These are phyloP conservation scores for Anoplius nigerrimus DNA, from an alignment of 2,888 invertebrate species.

Conservation along the genomic window DNA sequence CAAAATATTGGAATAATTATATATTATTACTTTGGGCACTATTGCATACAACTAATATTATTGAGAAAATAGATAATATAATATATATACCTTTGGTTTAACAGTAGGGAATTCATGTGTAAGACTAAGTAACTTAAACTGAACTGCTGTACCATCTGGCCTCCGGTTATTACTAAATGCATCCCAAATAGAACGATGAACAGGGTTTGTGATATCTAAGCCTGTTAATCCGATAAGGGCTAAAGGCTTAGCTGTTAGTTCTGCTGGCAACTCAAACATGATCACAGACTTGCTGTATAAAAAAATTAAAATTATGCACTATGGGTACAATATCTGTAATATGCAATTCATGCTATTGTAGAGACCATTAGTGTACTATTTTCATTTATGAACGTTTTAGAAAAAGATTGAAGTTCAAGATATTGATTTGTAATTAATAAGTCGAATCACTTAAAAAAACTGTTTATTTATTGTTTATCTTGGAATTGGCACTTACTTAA, in stretches of 20 bases:
- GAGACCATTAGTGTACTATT: too few relatives aligned
- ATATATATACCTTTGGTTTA: constrained; percentile 80
- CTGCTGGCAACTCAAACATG: constrained; percentile 84
- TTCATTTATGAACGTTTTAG: too few relatives aligned
- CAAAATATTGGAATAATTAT: constrained; percentile 35
- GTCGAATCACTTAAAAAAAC: too few relatives aligned
- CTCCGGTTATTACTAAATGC: constrained; percentile 90
- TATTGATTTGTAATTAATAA: too few relatives aligned
- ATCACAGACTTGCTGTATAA: not conserved
- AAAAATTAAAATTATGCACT: too few relatives aligned
- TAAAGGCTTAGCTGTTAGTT: constrained; percentile 89
- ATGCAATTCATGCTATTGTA: too few relatives aligned
- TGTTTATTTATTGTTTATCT: too few relatives aligned
- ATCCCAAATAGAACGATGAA: constrained; percentile 96
- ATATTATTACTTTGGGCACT: not conserved
- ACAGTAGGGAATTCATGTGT: constrained; percentile 92
- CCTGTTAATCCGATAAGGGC: constrained; percentile 93
- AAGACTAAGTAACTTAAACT: constrained; percentile 87
- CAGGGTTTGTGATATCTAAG: constrained; percentile 89
- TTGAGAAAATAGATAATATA: constrained; percentile 20
- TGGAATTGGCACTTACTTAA: too few relatives aligned
- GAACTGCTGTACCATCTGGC: constrained; percentile 87
- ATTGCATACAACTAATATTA: not conserved
- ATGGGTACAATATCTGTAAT: too few relatives aligned
- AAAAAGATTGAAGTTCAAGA: too few relatives aligned